Percentiles rank a stretch among this genome's conserved stretches.
phyloP scores from a whole-genome alignment of 2,113 vertebrate genomes.

The Orthochromis malagaraziensis region DNA sequence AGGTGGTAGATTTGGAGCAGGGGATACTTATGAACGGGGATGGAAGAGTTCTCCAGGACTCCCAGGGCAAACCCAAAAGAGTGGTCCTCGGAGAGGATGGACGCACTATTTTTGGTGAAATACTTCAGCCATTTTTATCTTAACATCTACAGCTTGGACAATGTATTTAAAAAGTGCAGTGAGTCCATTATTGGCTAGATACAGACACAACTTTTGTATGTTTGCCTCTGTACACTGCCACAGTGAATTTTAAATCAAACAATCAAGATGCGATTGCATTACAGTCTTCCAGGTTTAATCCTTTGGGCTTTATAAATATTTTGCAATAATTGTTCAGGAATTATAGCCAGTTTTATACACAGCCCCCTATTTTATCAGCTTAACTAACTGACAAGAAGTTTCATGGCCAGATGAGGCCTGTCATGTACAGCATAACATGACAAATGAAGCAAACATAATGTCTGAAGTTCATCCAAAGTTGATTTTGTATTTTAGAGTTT shows the following conservation, averaged over 20 bases:
- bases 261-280: neutral
- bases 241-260: neutral
- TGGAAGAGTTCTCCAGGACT: constrained; percentile 90
- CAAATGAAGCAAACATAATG: neutral
- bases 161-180: neutral
- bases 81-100: constrained; percentile 92
- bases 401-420: neutral
- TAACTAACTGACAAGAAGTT: neutral
- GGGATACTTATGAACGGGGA: constrained; percentile 89
- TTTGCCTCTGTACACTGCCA: neutral
- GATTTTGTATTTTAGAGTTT: neutral
- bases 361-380: accelerated
- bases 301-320: neutral
- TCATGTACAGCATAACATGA: neutral
- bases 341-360: neutral
- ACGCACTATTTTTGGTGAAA: constrained; percentile 89
- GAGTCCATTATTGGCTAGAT: neutral
- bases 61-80: constrained; percentile 85
- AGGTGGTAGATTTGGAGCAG: constrained; percentile 90
- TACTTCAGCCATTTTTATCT: neutral
- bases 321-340: neutral
- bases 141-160: neutral
- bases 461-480: neutral
- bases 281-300: neutral
- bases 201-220: neutral